Evolutionary conservation across 2,113 vertebrate genomes (phyloP).

Genomic region (Chloropsis hardwickii): DNA sequence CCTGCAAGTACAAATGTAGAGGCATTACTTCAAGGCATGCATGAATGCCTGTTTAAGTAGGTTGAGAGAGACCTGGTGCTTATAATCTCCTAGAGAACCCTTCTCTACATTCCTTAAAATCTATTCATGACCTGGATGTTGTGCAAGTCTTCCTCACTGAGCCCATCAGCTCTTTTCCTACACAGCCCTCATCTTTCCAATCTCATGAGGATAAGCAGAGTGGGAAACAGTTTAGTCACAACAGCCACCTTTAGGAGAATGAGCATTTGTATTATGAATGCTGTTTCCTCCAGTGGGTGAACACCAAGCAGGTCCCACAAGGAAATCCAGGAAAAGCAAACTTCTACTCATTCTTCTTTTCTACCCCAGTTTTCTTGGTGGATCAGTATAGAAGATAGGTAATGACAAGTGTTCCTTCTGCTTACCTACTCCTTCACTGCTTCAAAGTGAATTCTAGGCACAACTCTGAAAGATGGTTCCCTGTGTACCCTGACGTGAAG

Average conservation of each 20-base stretch:
- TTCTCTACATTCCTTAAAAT: neutral
- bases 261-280: neutral
- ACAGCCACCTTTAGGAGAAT: neutral
- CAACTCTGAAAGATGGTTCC: neutral
- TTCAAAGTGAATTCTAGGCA: neutral
- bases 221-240: neutral
- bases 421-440: neutral
- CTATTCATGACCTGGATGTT: neutral
- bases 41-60: neutral
- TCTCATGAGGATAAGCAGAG: neutral
- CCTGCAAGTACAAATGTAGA: neutral
- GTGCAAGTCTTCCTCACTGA: neutral
- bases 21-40: neutral
- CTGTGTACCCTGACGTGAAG: neutral
- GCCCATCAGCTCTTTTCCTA: neutral
- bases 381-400: neutral
- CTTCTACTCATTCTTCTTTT: neutral
- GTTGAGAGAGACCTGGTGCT: neutral
- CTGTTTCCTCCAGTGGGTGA: neutral
- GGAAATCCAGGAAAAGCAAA: neutral
- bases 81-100: neutral
- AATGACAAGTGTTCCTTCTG: neutral
- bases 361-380: neutral
- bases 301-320: neutral
- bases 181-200: neutral